phyloP scores from a whole-genome alignment of 2,888 invertebrate genomes.

The Scrobipalpa atriplicella region DNA sequence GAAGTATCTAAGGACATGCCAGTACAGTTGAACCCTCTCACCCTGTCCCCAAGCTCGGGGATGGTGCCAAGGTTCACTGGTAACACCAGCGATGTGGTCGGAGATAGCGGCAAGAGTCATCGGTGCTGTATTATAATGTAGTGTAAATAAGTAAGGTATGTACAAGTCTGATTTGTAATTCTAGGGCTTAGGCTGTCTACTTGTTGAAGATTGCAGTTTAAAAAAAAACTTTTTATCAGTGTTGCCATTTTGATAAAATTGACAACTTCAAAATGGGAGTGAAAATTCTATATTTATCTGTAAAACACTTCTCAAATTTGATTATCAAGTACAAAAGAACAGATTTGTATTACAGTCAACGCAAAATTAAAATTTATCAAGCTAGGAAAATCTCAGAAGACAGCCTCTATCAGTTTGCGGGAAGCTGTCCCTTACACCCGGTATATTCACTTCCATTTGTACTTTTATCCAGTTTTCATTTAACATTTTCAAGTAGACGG shows the following conservation, averaged over 20 bases:
- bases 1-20: slow-evolving; percentile 75
- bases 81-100: slow-evolving; percentile 90
- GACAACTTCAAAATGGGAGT: too few species aligned
- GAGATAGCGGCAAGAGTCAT: slow-evolving; percentile 85
- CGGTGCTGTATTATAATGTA: slow-evolving; percentile 90
- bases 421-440: too few species aligned
- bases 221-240: not conserved
- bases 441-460: too few species aligned
- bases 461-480: not conserved
- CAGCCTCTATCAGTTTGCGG: too few species aligned
- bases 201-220: not conserved
- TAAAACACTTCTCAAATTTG: too few species aligned
- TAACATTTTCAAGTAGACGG: slow-evolving; percentile 2
- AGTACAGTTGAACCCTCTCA: slow-evolving; percentile 68
- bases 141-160: slow-evolving; percentile 40
- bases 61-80: slow-evolving; percentile 86
- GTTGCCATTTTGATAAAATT: not conserved
- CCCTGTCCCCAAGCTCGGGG: slow-evolving; percentile 65
- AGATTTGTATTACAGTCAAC: too few species aligned
- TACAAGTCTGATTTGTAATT: slow-evolving; percentile 73
- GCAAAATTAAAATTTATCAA: too few species aligned
- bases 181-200: slow-evolving; percentile 38
- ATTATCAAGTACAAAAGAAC: too few species aligned
- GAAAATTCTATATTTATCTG: too few species aligned
- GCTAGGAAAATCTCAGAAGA: too few species aligned